Evolutionary conservation across 2,113 vertebrate genomes (phyloP), one percentile per base, ranked within the genome.

Genomic region (Alethe castanea): DNA sequence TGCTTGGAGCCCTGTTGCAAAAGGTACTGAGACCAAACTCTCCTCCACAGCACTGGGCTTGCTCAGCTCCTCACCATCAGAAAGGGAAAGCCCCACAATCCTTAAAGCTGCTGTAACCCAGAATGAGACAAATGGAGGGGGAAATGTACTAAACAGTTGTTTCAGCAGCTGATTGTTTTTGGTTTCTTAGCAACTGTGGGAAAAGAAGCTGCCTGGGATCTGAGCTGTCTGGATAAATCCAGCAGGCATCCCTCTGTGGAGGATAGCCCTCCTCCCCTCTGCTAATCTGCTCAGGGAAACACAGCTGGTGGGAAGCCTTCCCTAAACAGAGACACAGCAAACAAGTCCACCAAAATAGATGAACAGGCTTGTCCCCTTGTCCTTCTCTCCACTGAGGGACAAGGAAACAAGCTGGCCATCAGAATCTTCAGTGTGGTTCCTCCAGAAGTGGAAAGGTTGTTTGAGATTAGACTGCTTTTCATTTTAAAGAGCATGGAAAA

Each of bases 131-230:
- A 92, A 67, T 31, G 11, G 69, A 53, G 9, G 20, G 24, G 3
- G 35, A 91, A 90, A 90, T 25, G 4, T 42, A 66, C 61, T 60
- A 42, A 92, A 86, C 65, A 64, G 31, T 91, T 92, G 57, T 92
- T 95, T 85, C 11, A 1, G 78, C 71, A 69, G 87, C 50, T 65
- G 80, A 74, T 61, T 90, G 67, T 5, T 88, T 77, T 70, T 84
- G 48, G 95, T 97, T 96, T 94, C 96, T 95, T 96, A 96, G 95
- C 96, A 97, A 97, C 93, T 65, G 72, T 73, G 61, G 33, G 44
- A 69, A 90, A 90, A 90, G 71, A 86, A 88, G 40, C 64, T 93
- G 52, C 71, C 74, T 90, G 88, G 81, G 86, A 56, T 81, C 33
- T 76, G 80, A 94, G 92, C 69, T 84, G 60, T 71, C 72, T 88